phyloP scores from a whole-genome alignment of 2,113 vertebrate genomes.

The Cygnus buccinator region DNA sequence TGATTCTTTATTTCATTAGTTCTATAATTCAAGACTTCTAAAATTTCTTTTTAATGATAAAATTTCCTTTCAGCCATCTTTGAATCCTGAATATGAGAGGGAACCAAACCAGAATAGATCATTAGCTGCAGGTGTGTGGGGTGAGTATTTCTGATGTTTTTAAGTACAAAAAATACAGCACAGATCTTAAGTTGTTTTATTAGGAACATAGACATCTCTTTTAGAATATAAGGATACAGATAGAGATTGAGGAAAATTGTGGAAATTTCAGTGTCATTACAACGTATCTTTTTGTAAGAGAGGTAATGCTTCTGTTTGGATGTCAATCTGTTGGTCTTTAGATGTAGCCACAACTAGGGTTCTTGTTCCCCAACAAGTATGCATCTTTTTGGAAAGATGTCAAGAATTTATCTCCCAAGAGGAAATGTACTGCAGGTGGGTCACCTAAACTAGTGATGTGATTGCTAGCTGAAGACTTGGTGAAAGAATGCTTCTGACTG shows the following conservation, averaged over 20 bases:
- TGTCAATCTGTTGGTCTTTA: background rate
- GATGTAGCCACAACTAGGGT: background rate
- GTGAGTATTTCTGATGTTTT: conserved; percentile 73
- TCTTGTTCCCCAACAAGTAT: background rate
- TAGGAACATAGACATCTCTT: background rate
- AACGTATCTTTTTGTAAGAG: background rate
- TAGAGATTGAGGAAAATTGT: background rate
- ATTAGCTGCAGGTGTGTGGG: conserved; percentile 81
- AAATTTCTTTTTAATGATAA: background rate
- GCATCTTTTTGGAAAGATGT: background rate
- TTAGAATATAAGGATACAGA: background rate
- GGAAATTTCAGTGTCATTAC: background rate
- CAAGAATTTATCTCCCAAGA: background rate
- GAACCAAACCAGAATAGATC: conserved; percentile 81
- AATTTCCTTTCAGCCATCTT: conserved; percentile 78
- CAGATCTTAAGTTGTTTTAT: background rate
- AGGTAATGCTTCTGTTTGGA: background rate
- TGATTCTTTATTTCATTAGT: background rate
- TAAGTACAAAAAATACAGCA: background rate
- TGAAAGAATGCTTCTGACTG: background rate
- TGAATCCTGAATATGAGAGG: conserved; percentile 82
- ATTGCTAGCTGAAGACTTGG: background rate
- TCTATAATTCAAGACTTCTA: background rate
- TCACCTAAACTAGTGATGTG: background rate
- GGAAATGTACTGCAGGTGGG: background rate